A percentile compares a stretch with the other conserved stretches of the same genome.
Evolutionary conservation across 1,140 invertebrate species (phyloP).

Genomic region (silkworm (Bombyx mori)): ASM3026992v2 NC_085107.1:609001-609500

Average conservation of each 20-base stretch:
- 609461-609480: constrained; percentile 8
- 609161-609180: no score
- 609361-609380: constrained; percentile 37
- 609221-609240: not conserved
- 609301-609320: constrained; percentile 18
- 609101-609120: not conserved
- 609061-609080: no score
- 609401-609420: constrained; percentile 54
- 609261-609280: no score
- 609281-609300: constrained; percentile 18
- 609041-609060: no score
- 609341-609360: constrained; percentile 30
- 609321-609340: constrained; percentile 37
- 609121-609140: no score
- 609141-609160: no score
- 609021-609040: no score
- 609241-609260: no score
- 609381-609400: constrained; percentile 60
- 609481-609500: constrained; percentile 6
- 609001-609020: no score
- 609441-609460: constrained; percentile 27
- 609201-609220: not conserved
- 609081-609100: not conserved
- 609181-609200: not conserved
- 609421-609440: constrained; percentile 30